A percentile compares a stretch with the other conserved stretches of the same genome.
These are phyloP conservation scores for Listronotus oregonensis DNA, from an alignment of 1,140 invertebrate genomes.

Conservation along the genomic window DNA sequence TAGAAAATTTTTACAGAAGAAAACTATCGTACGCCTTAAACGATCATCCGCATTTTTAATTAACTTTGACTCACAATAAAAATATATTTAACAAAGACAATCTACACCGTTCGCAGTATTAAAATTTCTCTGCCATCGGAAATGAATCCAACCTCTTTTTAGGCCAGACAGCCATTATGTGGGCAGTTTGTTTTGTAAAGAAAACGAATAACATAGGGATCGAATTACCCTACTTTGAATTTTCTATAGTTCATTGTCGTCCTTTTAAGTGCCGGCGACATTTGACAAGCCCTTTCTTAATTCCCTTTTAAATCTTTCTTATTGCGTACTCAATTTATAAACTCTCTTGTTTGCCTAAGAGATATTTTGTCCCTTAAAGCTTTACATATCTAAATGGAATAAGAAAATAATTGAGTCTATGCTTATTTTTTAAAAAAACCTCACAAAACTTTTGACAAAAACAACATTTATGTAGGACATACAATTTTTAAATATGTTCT, in stretches of 20 bases:
- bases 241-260: constrained; percentile 33
- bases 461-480: no score
- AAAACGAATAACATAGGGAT: constrained; percentile 30
- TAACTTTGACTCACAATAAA: no score
- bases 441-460: no score
- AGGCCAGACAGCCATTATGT: constrained; percentile 32
- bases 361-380: neutral
- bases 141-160: constrained; percentile 12
- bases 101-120: neutral
- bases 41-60: no score
- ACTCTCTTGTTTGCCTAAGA: neutral
- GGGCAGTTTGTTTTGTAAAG: constrained; percentile 40
- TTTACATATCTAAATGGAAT: no score
- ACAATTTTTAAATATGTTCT: no score
- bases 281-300: constrained; percentile 38
- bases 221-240: constrained; percentile 36
- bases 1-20: no score
- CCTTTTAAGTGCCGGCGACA: constrained; percentile 33
- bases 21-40: no score
- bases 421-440: no score
- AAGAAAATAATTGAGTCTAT: no score
- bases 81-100: no score
- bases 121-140: constrained; percentile 9
- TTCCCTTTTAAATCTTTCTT: constrained; percentile 9
- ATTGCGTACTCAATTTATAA: constrained; percentile 1